Conservation (phyloP, 2,113 vertebrate genomes). For the Lucifuga dentata region DNA sequence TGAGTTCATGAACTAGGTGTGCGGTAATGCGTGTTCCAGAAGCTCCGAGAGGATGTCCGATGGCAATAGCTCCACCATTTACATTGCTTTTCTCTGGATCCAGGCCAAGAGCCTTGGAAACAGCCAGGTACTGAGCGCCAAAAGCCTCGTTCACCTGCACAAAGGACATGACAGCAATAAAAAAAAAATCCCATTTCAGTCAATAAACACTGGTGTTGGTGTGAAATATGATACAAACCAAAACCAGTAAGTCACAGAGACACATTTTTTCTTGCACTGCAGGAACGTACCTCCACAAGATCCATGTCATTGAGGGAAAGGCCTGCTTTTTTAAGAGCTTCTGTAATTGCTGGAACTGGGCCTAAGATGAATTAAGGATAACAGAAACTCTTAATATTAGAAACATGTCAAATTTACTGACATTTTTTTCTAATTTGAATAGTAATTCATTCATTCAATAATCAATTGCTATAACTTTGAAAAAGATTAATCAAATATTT, state of each 20-base stretch:
- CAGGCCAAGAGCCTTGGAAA: constrained; percentile 88
- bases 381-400: neutral
- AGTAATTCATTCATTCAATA: no score
- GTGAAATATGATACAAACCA: neutral
- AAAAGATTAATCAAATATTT: no score
- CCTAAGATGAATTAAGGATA: constrained; percentile 76
- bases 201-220: constrained; percentile 11
- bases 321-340: constrained; percentile 92
- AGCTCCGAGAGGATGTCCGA: constrained; percentile 93
- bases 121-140: constrained; percentile 92
- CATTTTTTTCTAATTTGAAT: neutral
- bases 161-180: constrained; percentile 23
- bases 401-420: neutral
- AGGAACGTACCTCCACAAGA: constrained; percentile 89
- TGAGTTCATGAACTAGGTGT: constrained; percentile 93
- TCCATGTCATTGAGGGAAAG: constrained; percentile 94
- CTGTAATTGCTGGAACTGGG: constrained; percentile 92
- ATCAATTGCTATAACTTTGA: no score
- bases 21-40: constrained; percentile 93
- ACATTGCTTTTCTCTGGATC: constrained; percentile 92
- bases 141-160: constrained; percentile 96
- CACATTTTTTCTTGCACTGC: neutral
- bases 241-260: neutral
- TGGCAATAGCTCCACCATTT: constrained; percentile 92
- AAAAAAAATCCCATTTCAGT: neutral